Evolutionary conservation across 2,888 invertebrate genomes (phyloP), one percentile per base, ranked within the genome.

Genomic region (Sympetrum striolatum): DNA sequence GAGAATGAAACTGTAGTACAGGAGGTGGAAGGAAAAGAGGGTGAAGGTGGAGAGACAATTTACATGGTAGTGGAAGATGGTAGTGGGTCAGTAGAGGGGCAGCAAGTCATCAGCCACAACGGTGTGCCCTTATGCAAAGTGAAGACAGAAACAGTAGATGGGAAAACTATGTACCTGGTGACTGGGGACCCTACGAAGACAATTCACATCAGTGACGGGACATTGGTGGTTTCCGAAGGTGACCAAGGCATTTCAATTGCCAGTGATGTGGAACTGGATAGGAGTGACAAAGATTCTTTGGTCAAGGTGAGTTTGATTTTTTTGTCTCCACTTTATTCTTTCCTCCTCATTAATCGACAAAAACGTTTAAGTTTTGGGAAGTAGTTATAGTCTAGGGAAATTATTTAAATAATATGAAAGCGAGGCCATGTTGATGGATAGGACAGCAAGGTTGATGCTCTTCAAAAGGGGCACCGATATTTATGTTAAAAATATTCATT

Each of bases 131-230:
- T 86, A 60, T 86, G 86, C 64, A 86, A 86, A 86, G 86, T 86
- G 60, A 86, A 86, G 53, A 31, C 86, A 37, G 86, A 60, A 3
- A 86, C 86, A 2, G 60, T 86, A 4, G 86, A 86, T 18, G 86
- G 60, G n/a, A 86, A 86, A 60, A 86, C 86, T 10, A 86, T 86
- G 86, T 86, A 86, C 86, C 48, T 86, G 86, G 86, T 86, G 86
- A 86, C 86, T 14, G 35, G 86, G 31, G 86, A 39, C 53, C 64
- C 86, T 4, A 64, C 86, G 4, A 86, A 86, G 60, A 86, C 86
- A 37, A 86, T 86, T 60, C 86, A 86, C 86, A 86, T 86, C 39
- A 86, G 86, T 60, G 86, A 86, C 60, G 86, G 60, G 14, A 39
- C 86, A 3, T 64, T 86, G 60, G 86, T 86, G 31, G 86, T 86